Evolutionary conservation across 2,797 vertebrate species (phyloP).

Genomic region (Gallirallus australis): DNA sequence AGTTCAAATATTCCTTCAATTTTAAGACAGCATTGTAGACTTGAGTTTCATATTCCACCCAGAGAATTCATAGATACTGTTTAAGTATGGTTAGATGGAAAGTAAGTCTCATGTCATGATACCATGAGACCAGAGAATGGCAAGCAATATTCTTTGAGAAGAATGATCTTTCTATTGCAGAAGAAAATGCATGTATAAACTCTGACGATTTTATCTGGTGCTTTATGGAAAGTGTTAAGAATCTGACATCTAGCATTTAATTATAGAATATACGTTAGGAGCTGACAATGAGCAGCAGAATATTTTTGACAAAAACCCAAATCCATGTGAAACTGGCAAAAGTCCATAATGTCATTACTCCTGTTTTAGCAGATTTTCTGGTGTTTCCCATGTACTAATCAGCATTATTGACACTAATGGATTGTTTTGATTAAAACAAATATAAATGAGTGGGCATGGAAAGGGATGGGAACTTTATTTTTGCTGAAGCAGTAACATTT

Average conservation of each 20-base stretch:
- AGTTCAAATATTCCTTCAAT: neutral
- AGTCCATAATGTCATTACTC: neutral
- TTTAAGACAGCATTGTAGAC: neutral
- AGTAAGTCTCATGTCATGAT: neutral
- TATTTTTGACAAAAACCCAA: neutral
- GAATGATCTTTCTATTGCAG: neutral
- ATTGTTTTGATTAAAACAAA: neutral
- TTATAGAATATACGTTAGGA: neutral
- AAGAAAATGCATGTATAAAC: neutral
- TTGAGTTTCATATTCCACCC: accelerated
- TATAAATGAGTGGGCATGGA: neutral
- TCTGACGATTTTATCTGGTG: neutral
- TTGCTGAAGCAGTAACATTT: neutral
- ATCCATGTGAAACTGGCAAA: neutral
- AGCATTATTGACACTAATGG: neutral
- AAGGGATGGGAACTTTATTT: neutral
- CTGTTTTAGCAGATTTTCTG: neutral
- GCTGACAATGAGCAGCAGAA: neutral
- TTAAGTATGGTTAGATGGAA: neutral
- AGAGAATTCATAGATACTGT: neutral
- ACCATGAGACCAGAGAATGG: neutral
- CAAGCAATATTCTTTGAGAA: neutral
- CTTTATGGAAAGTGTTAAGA: neutral
- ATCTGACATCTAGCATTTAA: neutral
- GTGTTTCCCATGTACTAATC: neutral